Percentiles rank a stretch among this genome's conserved stretches.
These are phyloP conservation scores for Philypnodon macrostomus DNA, from an alignment of 2,797 vertebrate genomes.

Conservation along the genomic window DNA sequence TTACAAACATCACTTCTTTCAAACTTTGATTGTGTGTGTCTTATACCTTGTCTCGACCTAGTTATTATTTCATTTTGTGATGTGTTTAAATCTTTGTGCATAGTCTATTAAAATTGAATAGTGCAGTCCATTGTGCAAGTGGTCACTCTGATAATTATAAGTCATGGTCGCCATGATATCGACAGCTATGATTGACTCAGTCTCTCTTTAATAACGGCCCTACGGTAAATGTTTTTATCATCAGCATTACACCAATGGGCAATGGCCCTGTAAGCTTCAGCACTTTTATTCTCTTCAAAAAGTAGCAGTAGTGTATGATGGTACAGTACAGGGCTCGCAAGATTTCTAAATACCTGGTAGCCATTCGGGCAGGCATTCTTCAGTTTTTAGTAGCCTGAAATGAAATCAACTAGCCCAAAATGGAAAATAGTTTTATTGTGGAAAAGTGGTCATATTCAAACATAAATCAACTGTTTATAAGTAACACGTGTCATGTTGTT, in stretches of 20 bases:
- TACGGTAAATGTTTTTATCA: conserved; percentile 62
- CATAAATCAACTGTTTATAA: too few species aligned
- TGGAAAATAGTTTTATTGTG: too few species aligned
- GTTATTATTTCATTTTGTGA: conserved; percentile 29
- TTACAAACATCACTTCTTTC: not conserved
- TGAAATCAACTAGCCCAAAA: too few species aligned
- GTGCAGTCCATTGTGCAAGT: conserved; percentile 24
- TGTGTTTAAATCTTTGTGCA: conserved; percentile 39
- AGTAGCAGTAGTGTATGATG: not conserved
- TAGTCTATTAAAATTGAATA: conserved; percentile 43
- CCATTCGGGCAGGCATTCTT: too few species aligned
- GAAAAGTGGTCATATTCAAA: too few species aligned
- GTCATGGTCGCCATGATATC: conserved; percentile 59
- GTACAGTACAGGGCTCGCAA: too few species aligned
- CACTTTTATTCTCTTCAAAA: conserved; percentile 13
- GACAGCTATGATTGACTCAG: conserved; percentile 64
- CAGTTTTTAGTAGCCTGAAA: too few species aligned
- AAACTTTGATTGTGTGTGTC: not conserved
- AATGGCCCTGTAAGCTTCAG: conserved; percentile 31
- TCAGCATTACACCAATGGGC: conserved; percentile 49
- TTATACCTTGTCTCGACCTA: not conserved
- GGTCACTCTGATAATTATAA: conserved; percentile 49
- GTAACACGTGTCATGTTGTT: too few species aligned
- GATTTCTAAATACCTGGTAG: too few species aligned
- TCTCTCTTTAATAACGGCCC: conserved; percentile 61